These are phyloP conservation scores for Pseudopipra pipra DNA, from an alignment of 2,113 vertebrate species.

Conservation along the genomic window DNA sequence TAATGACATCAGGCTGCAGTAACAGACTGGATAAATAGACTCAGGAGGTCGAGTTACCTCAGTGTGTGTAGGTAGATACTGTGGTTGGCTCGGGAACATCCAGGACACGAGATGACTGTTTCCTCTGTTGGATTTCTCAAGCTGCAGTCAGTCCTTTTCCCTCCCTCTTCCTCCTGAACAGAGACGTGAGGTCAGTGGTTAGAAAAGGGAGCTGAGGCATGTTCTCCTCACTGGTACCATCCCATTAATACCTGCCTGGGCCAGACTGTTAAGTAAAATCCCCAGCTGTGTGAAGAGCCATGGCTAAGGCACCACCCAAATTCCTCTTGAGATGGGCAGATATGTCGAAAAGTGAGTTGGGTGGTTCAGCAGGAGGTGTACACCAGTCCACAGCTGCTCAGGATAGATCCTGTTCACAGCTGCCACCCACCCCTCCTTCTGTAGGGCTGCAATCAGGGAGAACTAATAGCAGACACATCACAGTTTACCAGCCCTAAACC, in stretches of 20 bases:
- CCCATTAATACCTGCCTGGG: neutral
- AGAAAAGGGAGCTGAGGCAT: neutral
- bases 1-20: neutral
- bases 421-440: neutral
- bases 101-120: neutral
- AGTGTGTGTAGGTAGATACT: neutral
- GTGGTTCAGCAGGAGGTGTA: neutral
- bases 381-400: neutral
- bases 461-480: fast-evolving
- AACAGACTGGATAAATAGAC: neutral
- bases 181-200: neutral
- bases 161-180: neutral
- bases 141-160: neutral
- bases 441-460: neutral
- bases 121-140: neutral
- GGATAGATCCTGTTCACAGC: neutral
- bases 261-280: neutral
- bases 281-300: neutral
- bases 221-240: neutral
- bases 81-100: neutral
- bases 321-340: neutral
- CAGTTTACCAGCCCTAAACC: neutral
- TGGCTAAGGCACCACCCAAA: neutral
- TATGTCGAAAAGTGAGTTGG: fast-evolving
- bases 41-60: neutral